Base-by-base conservation (phyloP, 2,797 vertebrate genomes). In the Garrulus glandarius region DNA sequence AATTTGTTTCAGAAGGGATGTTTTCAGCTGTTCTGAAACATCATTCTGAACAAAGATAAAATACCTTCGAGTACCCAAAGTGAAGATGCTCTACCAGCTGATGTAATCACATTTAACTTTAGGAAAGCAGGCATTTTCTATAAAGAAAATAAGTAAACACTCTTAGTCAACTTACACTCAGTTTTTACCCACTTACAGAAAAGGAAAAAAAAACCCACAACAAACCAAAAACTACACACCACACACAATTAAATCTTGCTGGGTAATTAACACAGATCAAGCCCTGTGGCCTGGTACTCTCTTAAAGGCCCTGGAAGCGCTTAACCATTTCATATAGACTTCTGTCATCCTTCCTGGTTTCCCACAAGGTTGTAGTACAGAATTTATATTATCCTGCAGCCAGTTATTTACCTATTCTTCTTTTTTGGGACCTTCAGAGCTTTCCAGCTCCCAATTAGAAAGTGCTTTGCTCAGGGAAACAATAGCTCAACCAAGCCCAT, bases 391-490 rank as follows among this genome's bases (percentile, higher is more conserved):
- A 91, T 55, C n/a, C 53, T 71, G 78, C 20, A 87, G 68, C 16
- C 63, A 75, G 75, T 65, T 91, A 77, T 89, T 81, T 13, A 92
- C 59, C 55, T 65, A 10, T 81, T 81, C 22, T 82, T 87, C 57
- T 47, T 89, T 85, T 69, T 55, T 68, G 57, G 53, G 23, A 86
- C 65, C 14, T 65, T 46, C 57, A 87, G 39, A 89, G 55, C 29
- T 94, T 94, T 92, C 36, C 72, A 87, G n/a, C 36, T 93, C 23
- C 49, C 67, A 85, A 46, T 75, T 72, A 91, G 22, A 91, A 88
- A 92, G 36, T 43, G 67, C 57, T 91, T 91, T 81, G 23, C 72
- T 81, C 71, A 78, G 36, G 53, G 21, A 92, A 91, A 94, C 24
- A 59, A 71, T 12, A 91, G 71, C 37, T 60, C 91, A 70, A 56